Conservation (phyloP, 2,888 invertebrate species). For the Drosophila pseudotakahashii region DNA sequence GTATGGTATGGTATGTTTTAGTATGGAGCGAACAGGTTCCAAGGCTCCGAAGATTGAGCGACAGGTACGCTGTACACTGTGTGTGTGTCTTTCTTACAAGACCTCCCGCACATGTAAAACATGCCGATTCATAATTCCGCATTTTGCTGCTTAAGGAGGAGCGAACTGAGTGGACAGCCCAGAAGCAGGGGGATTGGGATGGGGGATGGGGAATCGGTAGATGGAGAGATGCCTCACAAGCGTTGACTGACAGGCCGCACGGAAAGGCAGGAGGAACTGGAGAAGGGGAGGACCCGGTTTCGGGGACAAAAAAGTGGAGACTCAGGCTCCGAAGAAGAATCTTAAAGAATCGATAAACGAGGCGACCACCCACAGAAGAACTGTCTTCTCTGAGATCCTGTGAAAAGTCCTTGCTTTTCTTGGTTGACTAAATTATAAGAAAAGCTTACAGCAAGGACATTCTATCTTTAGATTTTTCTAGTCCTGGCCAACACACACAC, state of each 20-base stretch:
- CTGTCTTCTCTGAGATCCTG: no score
- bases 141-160: constrained; percentile 66
- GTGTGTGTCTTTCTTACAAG: constrained; percentile 55
- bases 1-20: no score
- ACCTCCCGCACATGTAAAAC: constrained; percentile 82
- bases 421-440: no score
- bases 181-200: not conserved
- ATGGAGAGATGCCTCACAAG: constrained; percentile 13
- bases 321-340: no score
- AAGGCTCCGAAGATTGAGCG: constrained; percentile 58
- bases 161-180: constrained; percentile 29
- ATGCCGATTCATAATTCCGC: constrained; percentile 81
- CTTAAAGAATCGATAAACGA: no score
- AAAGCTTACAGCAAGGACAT: not conserved
- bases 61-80: constrained; percentile 57
- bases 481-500: constrained; percentile 4
- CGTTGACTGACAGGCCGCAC: constrained; percentile 5
- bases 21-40: constrained; percentile 50
- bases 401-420: no score
- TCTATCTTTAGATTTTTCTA: constrained; percentile 1
- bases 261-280: not conserved
- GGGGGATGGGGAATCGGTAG: constrained; percentile 1
- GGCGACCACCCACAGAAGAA: no score
- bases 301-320: constrained; percentile 15
- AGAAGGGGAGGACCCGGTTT: not conserved